Evolutionary conservation across 2,888 invertebrate species (phyloP).

Genomic region (Metalampra italica): DNA sequence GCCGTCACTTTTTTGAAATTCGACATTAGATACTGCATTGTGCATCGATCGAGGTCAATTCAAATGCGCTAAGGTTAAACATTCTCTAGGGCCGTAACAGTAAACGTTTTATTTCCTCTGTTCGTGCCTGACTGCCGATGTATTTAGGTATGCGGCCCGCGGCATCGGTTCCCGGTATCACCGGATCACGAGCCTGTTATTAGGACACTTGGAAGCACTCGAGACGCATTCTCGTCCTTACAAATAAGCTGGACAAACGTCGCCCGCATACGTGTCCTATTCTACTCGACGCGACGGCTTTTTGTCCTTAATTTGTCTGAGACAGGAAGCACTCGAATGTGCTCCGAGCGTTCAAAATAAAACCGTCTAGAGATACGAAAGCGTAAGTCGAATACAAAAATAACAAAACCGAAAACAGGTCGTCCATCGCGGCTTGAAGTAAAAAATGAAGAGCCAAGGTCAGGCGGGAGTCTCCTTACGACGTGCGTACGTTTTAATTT

Average conservation of each 20-base stretch:
- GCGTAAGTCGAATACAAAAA: constrained; percentile 22
- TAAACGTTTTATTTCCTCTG: constrained; percentile 18
- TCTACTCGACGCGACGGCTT: constrained; percentile 6
- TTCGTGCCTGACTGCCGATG: constrained; percentile 8
- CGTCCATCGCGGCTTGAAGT: constrained; percentile 23
- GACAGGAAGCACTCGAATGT: constrained; percentile 12
- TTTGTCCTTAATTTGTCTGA: constrained; percentile 9
- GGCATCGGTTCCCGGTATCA: constrained; percentile 13
- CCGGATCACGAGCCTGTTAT: constrained; percentile 12
- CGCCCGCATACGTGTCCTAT: constrained; percentile 17
- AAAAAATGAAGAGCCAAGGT: constrained; percentile 31
- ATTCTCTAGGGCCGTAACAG: constrained; percentile 12
- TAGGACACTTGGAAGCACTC: constrained; percentile 18
- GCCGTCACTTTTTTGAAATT: constrained; percentile 21
- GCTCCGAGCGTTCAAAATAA: constrained; percentile 5
- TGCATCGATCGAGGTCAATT: constrained; percentile 24
- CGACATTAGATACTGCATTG: constrained; percentile 7
- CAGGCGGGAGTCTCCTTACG: constrained; percentile 12
- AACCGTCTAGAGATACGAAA: constrained; percentile 10
- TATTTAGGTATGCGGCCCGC: constrained; percentile 15
- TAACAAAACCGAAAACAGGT: constrained; percentile 26
- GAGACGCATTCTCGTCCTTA: constrained; percentile 15
- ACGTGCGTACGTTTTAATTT: no score
- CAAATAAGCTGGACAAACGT: constrained; percentile 9
- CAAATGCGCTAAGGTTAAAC: constrained; percentile 22